Evolutionary conservation across 2,888 invertebrate genomes (phyloP), one percentile per base, ranked within the genome.

Genomic region (Odontocerum albicorne): DNA sequence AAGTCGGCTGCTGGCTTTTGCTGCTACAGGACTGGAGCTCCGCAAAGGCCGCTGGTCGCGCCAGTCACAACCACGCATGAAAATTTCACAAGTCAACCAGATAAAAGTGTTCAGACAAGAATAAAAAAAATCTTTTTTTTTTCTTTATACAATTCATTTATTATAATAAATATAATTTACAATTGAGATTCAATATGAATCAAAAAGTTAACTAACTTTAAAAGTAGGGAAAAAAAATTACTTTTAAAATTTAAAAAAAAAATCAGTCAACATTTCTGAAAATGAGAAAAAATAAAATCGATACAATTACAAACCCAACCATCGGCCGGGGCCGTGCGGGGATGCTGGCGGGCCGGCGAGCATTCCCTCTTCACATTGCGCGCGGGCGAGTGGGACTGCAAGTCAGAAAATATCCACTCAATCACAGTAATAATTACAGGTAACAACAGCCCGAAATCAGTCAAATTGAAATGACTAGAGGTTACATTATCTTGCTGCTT

Each of bases 101-200:
- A 35, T 42, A 55, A 49, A 55, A 22, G 42, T 53, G 36, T 47
- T 35, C 47, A 43, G 20, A 49, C 10, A 38, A 15, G 2, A 21
- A 55, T 27, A 16, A 49, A 40, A 53, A 22, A 16, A 49, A 33
- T 19, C 32, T 7, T 42, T 20, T 35, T 35, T 55, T 49, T 42
- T 42, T 10, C 21, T 36, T 27, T 13, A 12, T 49, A 33, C 33
- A 36, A 36, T 43, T 36, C 43, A 22, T 35, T 20, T 49, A 33
- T 39, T 32, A 21, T 16, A 17, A 27, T 15, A 31, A 21, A 46
- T 39, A 16, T 39, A 27, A 39, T 27, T 42, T 49, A 47, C 27
- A 42, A 31, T 39, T 35, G 40, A 21, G 58, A 55, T 58, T 58
- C 58, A 58, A 58, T 58, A 46, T 58, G 58, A 58, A 58, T 47